Base-by-base conservation (phyloP, 2,888 invertebrate genomes). In the Scelioninae gen. 2 region DNA sequence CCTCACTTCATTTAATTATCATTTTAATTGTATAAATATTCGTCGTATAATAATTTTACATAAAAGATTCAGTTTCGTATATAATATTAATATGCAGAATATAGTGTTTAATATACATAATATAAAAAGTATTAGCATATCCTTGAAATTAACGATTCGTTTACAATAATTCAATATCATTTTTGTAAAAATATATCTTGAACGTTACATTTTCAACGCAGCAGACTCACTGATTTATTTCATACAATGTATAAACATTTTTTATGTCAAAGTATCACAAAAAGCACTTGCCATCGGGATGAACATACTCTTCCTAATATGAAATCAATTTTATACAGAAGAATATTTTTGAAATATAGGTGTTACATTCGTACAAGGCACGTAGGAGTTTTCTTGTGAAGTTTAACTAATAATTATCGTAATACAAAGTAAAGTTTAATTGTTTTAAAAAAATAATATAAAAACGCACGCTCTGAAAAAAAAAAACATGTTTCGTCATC, bases 261-360 rank as follows among this genome's bases (percentile, higher is more conserved):
- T 41, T 10, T 18, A 11, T 16, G 11, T 13, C n/a, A n/a, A 33
- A 50, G 10, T 50, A 50, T 50, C 33, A 50, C 50, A 50, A 50
- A 50, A 31, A 31, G 50, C 50, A 50, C 50, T 33, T 31, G 50
- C 33, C 50, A 50, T 33, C 50, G 33, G n/a, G 18, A 25, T 19
- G 45, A 16, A 15, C n/a, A 33, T 33, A 50, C 50, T 50, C 33
- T 33, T 50, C 13, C 18, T 33, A 33, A 18, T 10, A n/a, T 50
- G 33, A 50, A 50, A 25, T 18, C 1, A 5, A 13, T 50, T 50
- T 33, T 33, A 33, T 50, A 1, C 50, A 11, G 50, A 11, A 50
- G 33, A 50, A 50, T 33, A 50, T 33, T 50, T 31, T 0, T 50
- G 18, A 16, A 25, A 18, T 18, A 16, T 15, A 15, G 15, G 7